Base-by-base conservation (phyloP, 2,113 vertebrate species). In the Hymenochirus boettgeri region DNA sequence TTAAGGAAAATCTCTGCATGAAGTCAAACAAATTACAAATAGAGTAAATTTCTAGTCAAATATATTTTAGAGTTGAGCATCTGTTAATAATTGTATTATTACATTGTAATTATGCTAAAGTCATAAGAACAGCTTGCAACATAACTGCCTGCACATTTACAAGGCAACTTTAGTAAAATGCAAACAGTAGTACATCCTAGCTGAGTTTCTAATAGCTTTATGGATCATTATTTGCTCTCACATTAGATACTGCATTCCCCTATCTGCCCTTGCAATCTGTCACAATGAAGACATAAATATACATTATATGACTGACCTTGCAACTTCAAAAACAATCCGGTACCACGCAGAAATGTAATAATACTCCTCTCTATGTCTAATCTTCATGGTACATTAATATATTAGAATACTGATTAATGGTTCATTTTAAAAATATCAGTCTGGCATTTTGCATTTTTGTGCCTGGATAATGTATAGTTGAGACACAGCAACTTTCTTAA, bases 241-340 rank as follows among this genome's bases (percentile, higher is more conserved):
- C 79, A 80, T 85, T 75, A 83, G 75, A 74, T 58, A 57, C 64
- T 58, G 62, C 22, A 75, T 29, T 79, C 37, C 48, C 74, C 76
- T 75, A 79, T 78, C 72, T 80, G 37, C 62, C 1, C 6, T 77
- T 73, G 75, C 66, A 61, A 58, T 72, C 72, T 54, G 73, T 71
- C 47, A 72, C 46, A 69, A 77, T 74, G 73, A 22, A 52, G 61
- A 71, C 54, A 48, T 45, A 70, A 75, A 79, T 42, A 72, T 33
- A 59, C 57, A 73, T 77, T 75, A 54, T 75, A 75, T 77, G 76
- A 80, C 65, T 75, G 76, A 70, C 80, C 72, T 70, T 74, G 58
- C 70, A 62, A 62, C 50, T 57, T 74, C 73, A 71, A 64, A 61
- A 77, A 53, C 35, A 67, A 66, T 67, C 58, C 73, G 76, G 17